Evolutionary conservation across 2,797 vertebrate species (phyloP).

Genomic region (Enteromius unitaeniatus): DNA sequence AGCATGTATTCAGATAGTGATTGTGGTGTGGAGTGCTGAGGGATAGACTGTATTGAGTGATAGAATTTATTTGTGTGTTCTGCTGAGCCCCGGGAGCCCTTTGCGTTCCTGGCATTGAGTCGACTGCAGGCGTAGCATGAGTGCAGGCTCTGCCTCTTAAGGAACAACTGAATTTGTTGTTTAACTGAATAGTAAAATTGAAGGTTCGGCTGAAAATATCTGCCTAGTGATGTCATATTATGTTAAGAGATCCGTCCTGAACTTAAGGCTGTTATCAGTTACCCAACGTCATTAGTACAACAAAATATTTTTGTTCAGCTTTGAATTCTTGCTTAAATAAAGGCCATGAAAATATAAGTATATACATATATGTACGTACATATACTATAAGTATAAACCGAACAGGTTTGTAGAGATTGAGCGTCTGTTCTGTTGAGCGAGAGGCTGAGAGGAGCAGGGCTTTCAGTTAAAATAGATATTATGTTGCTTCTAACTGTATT

Average conservation of each 20-base stretch:
- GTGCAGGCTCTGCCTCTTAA: background rate
- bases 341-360: background rate
- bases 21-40: constrained; percentile 10
- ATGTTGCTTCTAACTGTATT: too few species aligned
- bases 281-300: background rate
- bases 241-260: background rate
- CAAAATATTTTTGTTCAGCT: background rate
- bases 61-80: constrained; percentile 25
- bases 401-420: background rate
- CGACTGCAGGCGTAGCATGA: background rate
- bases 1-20: background rate
- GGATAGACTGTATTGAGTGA: constrained; percentile 17
- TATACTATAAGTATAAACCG: too few species aligned
- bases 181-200: background rate
- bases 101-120: constrained; percentile 1
- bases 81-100: background rate
- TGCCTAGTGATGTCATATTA: background rate
- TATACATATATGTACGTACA: too few species aligned
- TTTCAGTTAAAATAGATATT: too few species aligned
- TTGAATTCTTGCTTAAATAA: background rate
- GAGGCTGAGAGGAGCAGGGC: too few species aligned
- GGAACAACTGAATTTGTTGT: background rate
- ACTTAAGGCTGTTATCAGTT: background rate
- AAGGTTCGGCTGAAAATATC: background rate
- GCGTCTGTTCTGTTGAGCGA: too few species aligned